phyloP scores from a whole-genome alignment of 2,797 vertebrate species.

The Pipistrellus pipistrellus region DNA sequence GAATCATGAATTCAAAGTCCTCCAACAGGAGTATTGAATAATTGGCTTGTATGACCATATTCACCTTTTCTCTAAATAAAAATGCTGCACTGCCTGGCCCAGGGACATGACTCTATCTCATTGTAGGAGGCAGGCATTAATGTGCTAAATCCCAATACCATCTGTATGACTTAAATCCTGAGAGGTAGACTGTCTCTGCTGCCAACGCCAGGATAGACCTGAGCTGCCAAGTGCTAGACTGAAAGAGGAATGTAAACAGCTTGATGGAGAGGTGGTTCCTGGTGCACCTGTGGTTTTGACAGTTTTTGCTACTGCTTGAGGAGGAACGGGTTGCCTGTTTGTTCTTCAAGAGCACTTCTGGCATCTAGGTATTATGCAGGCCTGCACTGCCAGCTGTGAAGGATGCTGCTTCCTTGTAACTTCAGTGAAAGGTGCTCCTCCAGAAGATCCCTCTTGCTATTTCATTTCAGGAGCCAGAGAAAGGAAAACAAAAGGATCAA shows the following conservation, averaged over 20 bases:
- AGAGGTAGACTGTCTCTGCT: constrained; percentile 69
- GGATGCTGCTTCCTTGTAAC: constrained; percentile 66
- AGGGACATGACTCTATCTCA: constrained; percentile 58
- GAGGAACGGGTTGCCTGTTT: constrained; percentile 63
- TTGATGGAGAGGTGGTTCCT: constrained; percentile 47
- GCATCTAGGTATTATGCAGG: constrained; percentile 70
- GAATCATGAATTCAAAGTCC: constrained; percentile 36
- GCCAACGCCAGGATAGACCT: constrained; percentile 71
- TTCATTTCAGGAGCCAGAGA: constrained; percentile 13
- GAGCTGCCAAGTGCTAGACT: constrained; percentile 68
- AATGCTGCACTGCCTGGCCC: not conserved
- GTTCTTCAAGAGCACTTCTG: constrained; percentile 69
- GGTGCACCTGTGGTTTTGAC: constrained; percentile 60
- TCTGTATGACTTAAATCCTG: constrained; percentile 77
- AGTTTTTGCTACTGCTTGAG: constrained; percentile 74
- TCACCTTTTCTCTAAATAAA: constrained; percentile 31
- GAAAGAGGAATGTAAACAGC: constrained; percentile 30
- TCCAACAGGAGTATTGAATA: not conserved
- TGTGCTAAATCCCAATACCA: constrained; percentile 3
- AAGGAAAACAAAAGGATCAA: constrained; percentile 56
- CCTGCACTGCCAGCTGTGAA: constrained; percentile 76
- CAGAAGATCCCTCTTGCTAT: constrained; percentile 51
- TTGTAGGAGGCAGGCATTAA: constrained; percentile 46
- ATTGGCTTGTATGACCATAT: not conserved
- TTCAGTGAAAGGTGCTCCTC: constrained; percentile 66